Conservation (phyloP, 2,888 invertebrate species). For the Napeogenes sylphis region DNA sequence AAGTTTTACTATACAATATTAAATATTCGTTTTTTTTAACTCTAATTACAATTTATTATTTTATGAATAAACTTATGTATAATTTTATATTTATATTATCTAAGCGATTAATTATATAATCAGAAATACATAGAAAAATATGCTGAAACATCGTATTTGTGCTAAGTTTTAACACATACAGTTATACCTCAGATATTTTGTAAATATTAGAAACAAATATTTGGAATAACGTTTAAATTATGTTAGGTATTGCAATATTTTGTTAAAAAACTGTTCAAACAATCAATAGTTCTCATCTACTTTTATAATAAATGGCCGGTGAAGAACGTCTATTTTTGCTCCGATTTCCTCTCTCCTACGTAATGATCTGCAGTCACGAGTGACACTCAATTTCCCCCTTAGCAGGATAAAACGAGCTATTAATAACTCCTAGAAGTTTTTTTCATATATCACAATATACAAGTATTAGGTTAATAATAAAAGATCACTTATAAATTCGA, state of each 20-base stretch:
- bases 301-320: slow-evolving; percentile 11
- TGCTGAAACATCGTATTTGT: too few relatives aligned
- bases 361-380: slow-evolving; percentile 31
- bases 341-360: slow-evolving; percentile 31
- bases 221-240: too few relatives aligned
- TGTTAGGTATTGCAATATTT: too few relatives aligned
- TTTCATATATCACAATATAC: background rate
- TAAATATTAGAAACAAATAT: too few relatives aligned
- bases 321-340: slow-evolving; percentile 16
- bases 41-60: slow-evolving; percentile 12
- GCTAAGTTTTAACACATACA: too few relatives aligned
- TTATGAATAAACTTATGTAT: too few relatives aligned
- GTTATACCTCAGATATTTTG: too few relatives aligned
- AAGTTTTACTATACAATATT: background rate
- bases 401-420: background rate
- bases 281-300: background rate
- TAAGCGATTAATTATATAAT: too few relatives aligned
- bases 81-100: too few relatives aligned
- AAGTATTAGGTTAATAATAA: background rate
- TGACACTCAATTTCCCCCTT: slow-evolving; percentile 38
- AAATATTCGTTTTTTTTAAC: slow-evolving; percentile 9
- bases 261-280: too few relatives aligned
- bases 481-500: too few relatives aligned
- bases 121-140: too few relatives aligned
- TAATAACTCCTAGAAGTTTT: background rate